Percentiles rank a stretch among this genome's conserved stretches.
phyloP scores from a whole-genome alignment of 2,797 vertebrate species.

The Acanthis flammea region DNA sequence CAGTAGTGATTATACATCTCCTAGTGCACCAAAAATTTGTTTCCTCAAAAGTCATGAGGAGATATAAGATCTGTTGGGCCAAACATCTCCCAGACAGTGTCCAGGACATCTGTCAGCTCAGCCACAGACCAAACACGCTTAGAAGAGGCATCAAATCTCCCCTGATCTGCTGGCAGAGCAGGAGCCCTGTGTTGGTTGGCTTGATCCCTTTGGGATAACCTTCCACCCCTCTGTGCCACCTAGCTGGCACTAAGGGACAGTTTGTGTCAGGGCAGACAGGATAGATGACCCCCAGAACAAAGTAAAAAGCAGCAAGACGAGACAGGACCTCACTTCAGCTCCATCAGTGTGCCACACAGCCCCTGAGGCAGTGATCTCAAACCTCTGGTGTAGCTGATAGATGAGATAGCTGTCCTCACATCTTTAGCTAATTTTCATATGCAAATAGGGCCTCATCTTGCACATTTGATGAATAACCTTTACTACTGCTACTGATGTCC shows the following conservation, averaged over 20 bases:
- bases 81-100: neutral
- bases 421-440: neutral
- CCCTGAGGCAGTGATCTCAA: rapidly evolving
- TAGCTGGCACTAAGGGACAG: neutral
- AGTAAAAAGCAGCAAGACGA: neutral
- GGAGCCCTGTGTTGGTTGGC: neutral
- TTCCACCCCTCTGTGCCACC: neutral
- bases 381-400: neutral
- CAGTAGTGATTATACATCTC: neutral
- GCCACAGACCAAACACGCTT: neutral
- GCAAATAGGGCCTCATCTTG: neutral
- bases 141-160: neutral
- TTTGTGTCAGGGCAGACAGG: neutral
- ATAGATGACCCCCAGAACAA: neutral
- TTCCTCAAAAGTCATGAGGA: neutral
- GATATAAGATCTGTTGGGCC: neutral
- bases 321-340: neutral
- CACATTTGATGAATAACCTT: neutral
- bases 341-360: neutral
- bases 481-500: neutral
- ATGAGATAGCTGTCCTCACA: neutral
- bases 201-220: neutral
- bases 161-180: neutral
- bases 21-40: neutral
- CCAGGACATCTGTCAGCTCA: neutral